Evolutionary conservation across 2,888 invertebrate genomes (phyloP), one percentile per base, ranked within the genome.

Genomic region (Meta bourneti): DNA sequence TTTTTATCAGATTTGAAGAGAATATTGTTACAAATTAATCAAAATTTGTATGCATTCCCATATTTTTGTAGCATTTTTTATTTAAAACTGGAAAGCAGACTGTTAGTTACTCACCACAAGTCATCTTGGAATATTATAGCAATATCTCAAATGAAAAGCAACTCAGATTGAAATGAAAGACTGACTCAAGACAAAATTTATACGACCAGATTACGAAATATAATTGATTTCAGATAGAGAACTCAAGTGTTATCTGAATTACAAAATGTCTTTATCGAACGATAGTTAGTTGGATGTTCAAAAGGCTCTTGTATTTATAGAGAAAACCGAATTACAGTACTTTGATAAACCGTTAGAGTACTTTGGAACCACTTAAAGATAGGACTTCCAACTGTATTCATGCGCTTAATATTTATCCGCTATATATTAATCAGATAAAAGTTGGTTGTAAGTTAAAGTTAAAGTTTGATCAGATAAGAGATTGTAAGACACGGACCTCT

Each of bases 181-280:
- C 6, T 19, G 34, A 13, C n/a, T 54, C 7, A 11, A 52, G 48
- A n/a, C 71, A 75, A 87, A 80, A 88, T 88, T 88, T 88, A 88
- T 88, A 88, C n/a, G 16, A 74, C 16, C 34, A 7, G 48, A 81
- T 88, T 74, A 19, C 75, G 74, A 88, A 88, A 88, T 74, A 61
- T 19, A 54, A 34, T n/a, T 49, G 6, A 49, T 54, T 74, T 81
- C 4, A 61, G 81, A 88, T 81, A 88, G 11, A 52, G 74, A 19
- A 49, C 48, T 80, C 51, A 13, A 69, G 52, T 81, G 61, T 71
- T 81, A 75, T 81, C 88, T 52, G 54, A 19, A 80, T 71, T 80
- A 48, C 79, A 19, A 72, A 74, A 88, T 88, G n/a, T 61, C 72
- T 80, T 88, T 78, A 88, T 81, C 79, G 19, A 52, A 74, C 1